Base-by-base conservation (phyloP, 2,113 vertebrate species). In the Ictidomys tridecemlineatus region DNA sequence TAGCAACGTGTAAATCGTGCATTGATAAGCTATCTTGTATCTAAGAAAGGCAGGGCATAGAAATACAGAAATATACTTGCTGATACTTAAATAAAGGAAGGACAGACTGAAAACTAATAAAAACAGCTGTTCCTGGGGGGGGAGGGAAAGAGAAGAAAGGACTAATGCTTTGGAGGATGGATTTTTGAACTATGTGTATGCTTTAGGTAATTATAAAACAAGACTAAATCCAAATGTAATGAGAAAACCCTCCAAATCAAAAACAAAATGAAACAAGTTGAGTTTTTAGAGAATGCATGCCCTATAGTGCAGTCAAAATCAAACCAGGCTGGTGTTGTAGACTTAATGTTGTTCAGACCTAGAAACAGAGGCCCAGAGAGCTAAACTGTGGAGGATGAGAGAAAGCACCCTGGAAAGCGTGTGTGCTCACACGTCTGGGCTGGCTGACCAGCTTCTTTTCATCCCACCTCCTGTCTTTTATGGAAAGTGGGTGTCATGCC, bases 181-280 rank as follows among this genome's bases (percentile, higher is more conserved):
- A 65, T 73, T 79, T 93, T 90, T 82, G 53, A 96, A 67, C 13
- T 24, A 17, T 2, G 45, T 37, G 11, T 63, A 26, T 51, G 13
- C 48, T 87, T 92, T 92, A 6, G 22, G 13, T 69, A 67, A 61
- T 77, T 65, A 83, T 69, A 37, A 89, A 92, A 20, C 14, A 39
- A 90, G 74, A 69, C 69, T 39, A 76, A 95, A 77, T 76, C 53
- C 83, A 85, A 93, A 37, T 20, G 8, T 93, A 95, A 72, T 42
- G 37, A 48, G 67, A 4, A 72, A 89, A 78, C 8, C 20, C 13
- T 67, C 56, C 13, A 95, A 92, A 80, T 93, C 9, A 78, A 95
- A 91, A 95, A 18, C 58, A 94, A 90, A 96, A 48, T 73, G 30
- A 90, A 93, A 85, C 9, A 85, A 94, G 22, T 34, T 42, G 28